Evolutionary conservation across 1,140 invertebrate genomes (phyloP).

Genomic region (Leucophenga varia): DNA sequence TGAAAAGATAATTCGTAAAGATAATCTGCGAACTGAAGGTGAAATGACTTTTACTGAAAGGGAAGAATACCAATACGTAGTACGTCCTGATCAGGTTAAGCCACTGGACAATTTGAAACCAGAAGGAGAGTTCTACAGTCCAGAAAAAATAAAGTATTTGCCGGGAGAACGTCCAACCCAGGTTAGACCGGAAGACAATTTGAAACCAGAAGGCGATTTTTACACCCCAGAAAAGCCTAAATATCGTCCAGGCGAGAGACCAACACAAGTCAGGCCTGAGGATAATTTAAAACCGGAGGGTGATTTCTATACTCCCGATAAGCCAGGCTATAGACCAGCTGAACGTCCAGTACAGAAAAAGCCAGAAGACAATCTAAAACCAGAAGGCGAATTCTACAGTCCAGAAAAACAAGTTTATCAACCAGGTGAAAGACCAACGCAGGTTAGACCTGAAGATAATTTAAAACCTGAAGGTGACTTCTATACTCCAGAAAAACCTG

Average conservation of each 20-base stretch:
- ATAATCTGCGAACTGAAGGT: constrained; percentile 64
- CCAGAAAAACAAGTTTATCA: constrained; percentile 44
- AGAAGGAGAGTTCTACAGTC: constrained; percentile 59
- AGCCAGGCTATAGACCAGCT: constrained; percentile 34
- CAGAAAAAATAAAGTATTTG: constrained; percentile 32
- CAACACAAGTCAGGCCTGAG: constrained; percentile 53
- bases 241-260: constrained; percentile 58
- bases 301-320: constrained; percentile 56
- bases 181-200: constrained; percentile 58
- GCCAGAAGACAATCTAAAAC: constrained; percentile 56
- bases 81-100: constrained; percentile 60
- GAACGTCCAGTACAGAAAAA: constrained; percentile 53
- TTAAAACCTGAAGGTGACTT: constrained; percentile 65
- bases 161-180: constrained; percentile 57
- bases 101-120: constrained; percentile 66
- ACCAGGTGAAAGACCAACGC: constrained; percentile 35
- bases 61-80: constrained; percentile 58
- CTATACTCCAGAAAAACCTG: constrained; percentile 54
- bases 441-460: constrained; percentile 60
- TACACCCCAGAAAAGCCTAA: constrained; percentile 59
- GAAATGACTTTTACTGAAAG: constrained; percentile 60
- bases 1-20: constrained; percentile 60
- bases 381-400: constrained; percentile 60
- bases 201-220: constrained; percentile 65
- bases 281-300: constrained; percentile 66